Evolutionary conservation across 2,113 vertebrate genomes (phyloP).

Genomic region (Gopherus evgoodei): DNA sequence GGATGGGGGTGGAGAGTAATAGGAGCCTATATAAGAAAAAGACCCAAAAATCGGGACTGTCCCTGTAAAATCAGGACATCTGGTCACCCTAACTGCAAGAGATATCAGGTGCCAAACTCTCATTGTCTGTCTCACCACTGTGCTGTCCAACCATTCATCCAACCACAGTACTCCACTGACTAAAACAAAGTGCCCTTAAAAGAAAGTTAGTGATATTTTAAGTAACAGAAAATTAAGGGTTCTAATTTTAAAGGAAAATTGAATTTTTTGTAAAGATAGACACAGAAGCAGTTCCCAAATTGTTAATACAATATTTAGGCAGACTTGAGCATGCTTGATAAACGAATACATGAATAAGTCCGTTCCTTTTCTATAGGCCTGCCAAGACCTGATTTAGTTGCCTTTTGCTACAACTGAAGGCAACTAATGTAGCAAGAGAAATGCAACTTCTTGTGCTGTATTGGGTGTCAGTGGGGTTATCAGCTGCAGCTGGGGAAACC

Average conservation of each 20-base stretch:
- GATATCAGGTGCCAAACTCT: not conserved
- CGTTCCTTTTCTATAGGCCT: not conserved
- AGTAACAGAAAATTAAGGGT: not conserved
- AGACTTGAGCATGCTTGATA: not conserved
- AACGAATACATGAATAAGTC: not conserved
- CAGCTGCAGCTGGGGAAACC: not conserved
- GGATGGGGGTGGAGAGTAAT: too few relatives aligned
- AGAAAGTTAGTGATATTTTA: not conserved
- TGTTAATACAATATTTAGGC: not conserved
- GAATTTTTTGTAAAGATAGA: not conserved
- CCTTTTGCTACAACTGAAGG: not conserved
- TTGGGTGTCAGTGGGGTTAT: not conserved
- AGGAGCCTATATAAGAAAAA: too few relatives aligned
- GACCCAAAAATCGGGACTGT: too few relatives aligned
- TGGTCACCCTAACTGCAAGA: too few relatives aligned
- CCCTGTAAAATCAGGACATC: too few relatives aligned
- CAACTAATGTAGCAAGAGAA: not conserved
- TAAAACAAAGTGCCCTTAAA: not conserved
- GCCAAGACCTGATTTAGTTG: not conserved
- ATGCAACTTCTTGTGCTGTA: accelerated
- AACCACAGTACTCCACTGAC: not conserved
- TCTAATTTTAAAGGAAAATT: not conserved
- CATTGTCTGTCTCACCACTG: not conserved
- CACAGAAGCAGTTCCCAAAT: not conserved
- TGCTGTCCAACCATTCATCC: not conserved